Evolutionary conservation across 2,113 vertebrate genomes (phyloP).

Genomic region (Ammodytes dubius): DNA sequence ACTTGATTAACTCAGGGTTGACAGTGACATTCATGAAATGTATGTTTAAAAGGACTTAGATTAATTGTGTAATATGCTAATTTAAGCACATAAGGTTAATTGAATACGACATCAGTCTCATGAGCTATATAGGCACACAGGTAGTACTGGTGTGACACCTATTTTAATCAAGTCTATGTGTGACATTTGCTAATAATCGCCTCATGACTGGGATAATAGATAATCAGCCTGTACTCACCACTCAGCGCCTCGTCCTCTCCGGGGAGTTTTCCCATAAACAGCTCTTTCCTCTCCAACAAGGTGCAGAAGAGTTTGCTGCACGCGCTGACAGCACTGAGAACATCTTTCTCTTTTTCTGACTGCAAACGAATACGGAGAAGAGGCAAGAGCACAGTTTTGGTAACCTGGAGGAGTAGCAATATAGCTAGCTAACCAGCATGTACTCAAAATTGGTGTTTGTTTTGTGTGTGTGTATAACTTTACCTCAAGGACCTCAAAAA

Average conservation of each 20-base stretch:
- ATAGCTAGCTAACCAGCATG: constrained; percentile 14
- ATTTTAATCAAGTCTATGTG: not conserved
- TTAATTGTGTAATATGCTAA: not conserved
- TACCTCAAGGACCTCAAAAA: constrained; percentile 86
- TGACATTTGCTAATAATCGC: not conserved
- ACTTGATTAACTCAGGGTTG: not conserved
- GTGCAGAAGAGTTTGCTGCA: constrained; percentile 89
- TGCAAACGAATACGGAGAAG: constrained; percentile 54
- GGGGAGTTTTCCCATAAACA: constrained; percentile 88
- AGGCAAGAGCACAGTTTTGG: not conserved
- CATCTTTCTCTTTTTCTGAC: constrained; percentile 85
- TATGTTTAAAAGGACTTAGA: too few species aligned
- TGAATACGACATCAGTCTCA: not conserved
- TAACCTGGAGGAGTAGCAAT: not conserved
- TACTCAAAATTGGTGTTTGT: not conserved
- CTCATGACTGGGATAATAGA: too few species aligned
- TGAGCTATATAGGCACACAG: not conserved
- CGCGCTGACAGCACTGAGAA: constrained; percentile 72
- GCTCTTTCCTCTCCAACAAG: constrained; percentile 86
- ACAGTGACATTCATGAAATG: not conserved
- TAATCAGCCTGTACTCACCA: constrained; percentile 60
- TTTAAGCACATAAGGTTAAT: not conserved
- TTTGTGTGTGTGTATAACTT: not conserved
- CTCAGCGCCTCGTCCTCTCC: constrained; percentile 78
- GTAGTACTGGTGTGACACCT: not conserved